phyloP scores from a whole-genome alignment of 2,888 invertebrate genomes.

The Steinernema scapterisci region DNA sequence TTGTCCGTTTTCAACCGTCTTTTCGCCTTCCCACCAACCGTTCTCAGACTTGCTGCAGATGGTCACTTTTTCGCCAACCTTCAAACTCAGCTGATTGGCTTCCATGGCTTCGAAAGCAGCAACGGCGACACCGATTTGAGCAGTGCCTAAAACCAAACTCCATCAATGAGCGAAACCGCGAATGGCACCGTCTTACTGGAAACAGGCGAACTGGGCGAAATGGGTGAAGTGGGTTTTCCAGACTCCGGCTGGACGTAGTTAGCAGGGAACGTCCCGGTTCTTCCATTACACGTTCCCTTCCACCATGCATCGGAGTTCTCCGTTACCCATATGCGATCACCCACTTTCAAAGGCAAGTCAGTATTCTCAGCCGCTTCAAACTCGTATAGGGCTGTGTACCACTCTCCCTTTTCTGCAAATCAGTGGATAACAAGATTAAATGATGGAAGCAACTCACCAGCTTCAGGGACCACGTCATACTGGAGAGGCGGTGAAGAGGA shows the following conservation, averaged over 20 bases:
- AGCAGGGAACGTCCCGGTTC: constrained; percentile 91
- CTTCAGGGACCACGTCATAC: constrained; percentile 4
- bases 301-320: constrained; percentile 97
- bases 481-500: not conserved
- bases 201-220: not conserved
- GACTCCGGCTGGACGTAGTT: constrained; percentile 78
- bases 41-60: constrained; percentile 43
- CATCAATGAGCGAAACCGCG: not conserved
- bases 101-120: constrained; percentile 48
- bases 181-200: not conserved
- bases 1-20: constrained; percentile 73
- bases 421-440: too few species aligned
- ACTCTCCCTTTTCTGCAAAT: constrained; percentile 44
- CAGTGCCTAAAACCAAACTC: not conserved
- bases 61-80: constrained; percentile 80
- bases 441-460: too few species aligned
- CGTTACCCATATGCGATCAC: constrained; percentile 80
- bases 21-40: constrained; percentile 99
- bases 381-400: constrained; percentile 84
- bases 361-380: constrained; percentile 87
- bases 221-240: not conserved
- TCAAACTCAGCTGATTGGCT: constrained; percentile 85
- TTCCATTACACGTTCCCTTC: constrained; percentile 84
- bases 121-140: constrained; percentile 35
- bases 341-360: constrained; percentile 75